These are phyloP conservation scores for Ibycter americanus DNA, from an alignment of 2,797 vertebrate species.

Conservation along the genomic window DNA sequence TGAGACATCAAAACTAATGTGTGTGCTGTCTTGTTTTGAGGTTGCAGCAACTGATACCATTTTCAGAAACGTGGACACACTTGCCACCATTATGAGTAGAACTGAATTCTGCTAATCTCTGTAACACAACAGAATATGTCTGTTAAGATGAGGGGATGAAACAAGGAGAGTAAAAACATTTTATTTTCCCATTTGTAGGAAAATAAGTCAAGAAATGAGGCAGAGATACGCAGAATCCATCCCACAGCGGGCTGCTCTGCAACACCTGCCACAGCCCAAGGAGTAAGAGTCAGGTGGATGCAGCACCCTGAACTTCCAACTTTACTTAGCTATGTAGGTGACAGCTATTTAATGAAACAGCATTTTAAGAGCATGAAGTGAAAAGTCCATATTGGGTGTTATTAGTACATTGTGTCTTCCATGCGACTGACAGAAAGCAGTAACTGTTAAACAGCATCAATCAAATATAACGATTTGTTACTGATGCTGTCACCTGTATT, in stretches of 20 bases:
- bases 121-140: not conserved
- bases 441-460: slow-evolving; percentile 26
- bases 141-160: not conserved
- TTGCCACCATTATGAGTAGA: not conserved
- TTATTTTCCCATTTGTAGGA: not conserved
- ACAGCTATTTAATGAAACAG: slow-evolving; percentile 16
- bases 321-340: not conserved
- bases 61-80: not conserved
- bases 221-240: not conserved
- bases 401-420: not conserved
- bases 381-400: not conserved
- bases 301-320: not conserved
- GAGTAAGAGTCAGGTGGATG: too few species aligned
- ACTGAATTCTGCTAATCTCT: not conserved
- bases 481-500: not conserved
- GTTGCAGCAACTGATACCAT: not conserved
- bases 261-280: not conserved
- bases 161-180: not conserved
- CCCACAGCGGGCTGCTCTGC: not conserved
- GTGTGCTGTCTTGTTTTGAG: not conserved
- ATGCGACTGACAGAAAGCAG: not conserved
- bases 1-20: not conserved
- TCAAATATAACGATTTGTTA: not conserved
- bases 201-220: not conserved
- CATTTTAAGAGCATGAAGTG: not conserved